Conservation (phyloP, 2,888 invertebrate species). For the Acanthosepion pharaonis region DNA sequence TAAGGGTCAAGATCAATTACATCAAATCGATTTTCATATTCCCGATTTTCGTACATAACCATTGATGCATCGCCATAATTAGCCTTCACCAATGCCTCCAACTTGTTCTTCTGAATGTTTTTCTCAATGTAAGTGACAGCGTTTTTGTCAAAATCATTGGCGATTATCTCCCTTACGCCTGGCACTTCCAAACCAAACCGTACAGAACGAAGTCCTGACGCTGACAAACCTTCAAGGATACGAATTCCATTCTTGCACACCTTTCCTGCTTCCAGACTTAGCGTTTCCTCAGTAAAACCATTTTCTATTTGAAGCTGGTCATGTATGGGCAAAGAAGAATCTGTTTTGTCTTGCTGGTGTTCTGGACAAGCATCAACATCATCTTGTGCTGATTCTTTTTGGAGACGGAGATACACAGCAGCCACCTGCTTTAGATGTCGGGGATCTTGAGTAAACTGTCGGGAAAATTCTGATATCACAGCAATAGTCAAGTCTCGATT, state of each 20-base stretch:
- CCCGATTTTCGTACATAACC: slow-evolving; percentile 78
- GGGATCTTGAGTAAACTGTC: slow-evolving; percentile 39
- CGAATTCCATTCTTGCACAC: slow-evolving; percentile 69
- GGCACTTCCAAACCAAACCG: slow-evolving; percentile 95
- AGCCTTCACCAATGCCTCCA: slow-evolving; percentile 83
- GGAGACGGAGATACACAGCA: not conserved
- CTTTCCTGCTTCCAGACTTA: slow-evolving; percentile 58
- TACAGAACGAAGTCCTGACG: slow-evolving; percentile 95
- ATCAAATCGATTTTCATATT: slow-evolving; percentile 82
- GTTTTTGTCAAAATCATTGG: slow-evolving; percentile 89
- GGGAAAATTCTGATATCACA: slow-evolving; percentile 68
- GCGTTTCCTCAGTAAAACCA: not conserved
- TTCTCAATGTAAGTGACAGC: slow-evolving; percentile 89
- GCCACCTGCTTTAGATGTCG: not conserved
- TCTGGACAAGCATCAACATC: not conserved
- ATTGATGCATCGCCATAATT: slow-evolving; percentile 87
- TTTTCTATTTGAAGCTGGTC: not conserved
- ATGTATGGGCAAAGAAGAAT: not conserved
- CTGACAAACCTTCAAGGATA: slow-evolving; percentile 94
- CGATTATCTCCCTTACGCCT: slow-evolving; percentile 83
- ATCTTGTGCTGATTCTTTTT: not conserved
- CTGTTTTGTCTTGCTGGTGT: not conserved
- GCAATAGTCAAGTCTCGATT: slow-evolving; percentile 88
- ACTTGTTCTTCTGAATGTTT: slow-evolving; percentile 85
- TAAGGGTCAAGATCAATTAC: slow-evolving; percentile 98